These are phyloP conservation scores for Sminthurides aquaticus DNA, from an alignment of 2,888 invertebrate genomes.

Conservation along the genomic window DNA sequence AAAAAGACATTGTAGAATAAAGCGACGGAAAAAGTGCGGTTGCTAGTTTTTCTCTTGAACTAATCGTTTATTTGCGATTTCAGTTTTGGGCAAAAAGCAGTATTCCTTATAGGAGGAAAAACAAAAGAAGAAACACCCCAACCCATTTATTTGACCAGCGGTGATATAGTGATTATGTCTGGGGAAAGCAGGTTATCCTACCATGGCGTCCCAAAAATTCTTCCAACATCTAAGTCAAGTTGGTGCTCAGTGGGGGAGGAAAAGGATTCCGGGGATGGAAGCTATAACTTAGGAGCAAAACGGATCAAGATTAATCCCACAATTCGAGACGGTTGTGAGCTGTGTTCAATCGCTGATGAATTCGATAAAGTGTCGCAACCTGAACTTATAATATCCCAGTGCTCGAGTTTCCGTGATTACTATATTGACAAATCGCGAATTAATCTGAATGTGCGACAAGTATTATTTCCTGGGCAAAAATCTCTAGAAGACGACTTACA, in stretches of 20 bases:
- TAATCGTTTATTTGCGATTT: neutral
- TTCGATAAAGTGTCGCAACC: neutral
- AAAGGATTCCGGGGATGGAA: neutral
- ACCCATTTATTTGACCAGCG: slow-evolving; percentile 71
- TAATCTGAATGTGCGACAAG: slow-evolving; percentile 91
- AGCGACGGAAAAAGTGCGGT: no score
- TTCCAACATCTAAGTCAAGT: slow-evolving; percentile 51
- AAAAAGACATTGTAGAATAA: slow-evolving; percentile 26
- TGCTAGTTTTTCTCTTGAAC: no score
- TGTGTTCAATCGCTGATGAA: neutral
- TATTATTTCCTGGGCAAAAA: slow-evolving; percentile 58
- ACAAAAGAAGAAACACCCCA: slow-evolving; percentile 60
- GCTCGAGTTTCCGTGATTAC: slow-evolving; percentile 54
- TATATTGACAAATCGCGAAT: slow-evolving; percentile 71
- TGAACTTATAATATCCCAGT: slow-evolving; percentile 25
- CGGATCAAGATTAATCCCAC: neutral
- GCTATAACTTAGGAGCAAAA: neutral
- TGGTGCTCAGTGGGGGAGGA: slow-evolving; percentile 53
- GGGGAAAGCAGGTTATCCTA: slow-evolving; percentile 74
- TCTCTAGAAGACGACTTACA: no score
- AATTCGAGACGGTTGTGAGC: neutral
- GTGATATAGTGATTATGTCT: slow-evolving; percentile 88
- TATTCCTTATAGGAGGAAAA: slow-evolving; percentile 84
- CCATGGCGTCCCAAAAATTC: slow-evolving; percentile 87
- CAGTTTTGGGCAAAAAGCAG: slow-evolving; percentile 91